A percentile compares a stretch with the other conserved stretches of the same genome.
phyloP scores from a whole-genome alignment of 64 coral and sea anemone species.

The Montipora cactus region DNA sequence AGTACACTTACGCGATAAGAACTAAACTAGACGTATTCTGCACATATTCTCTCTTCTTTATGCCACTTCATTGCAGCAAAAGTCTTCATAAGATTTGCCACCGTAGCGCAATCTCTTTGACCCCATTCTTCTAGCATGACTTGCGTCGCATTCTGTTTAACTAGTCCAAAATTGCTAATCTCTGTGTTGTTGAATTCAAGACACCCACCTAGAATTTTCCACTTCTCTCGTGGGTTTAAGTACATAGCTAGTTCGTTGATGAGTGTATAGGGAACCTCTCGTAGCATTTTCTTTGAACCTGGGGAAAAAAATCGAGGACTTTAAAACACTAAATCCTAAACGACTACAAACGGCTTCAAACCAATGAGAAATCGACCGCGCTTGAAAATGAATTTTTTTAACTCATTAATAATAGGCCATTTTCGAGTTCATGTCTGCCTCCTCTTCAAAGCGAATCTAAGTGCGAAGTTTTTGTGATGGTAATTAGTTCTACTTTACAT shows the following conservation, averaged over 20 bases:
- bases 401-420: too few species aligned
- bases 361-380: too few species aligned
- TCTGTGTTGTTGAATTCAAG: constrained; percentile 30
- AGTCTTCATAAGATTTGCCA: background rate
- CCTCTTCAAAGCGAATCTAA: too few species aligned
- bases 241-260: constrained; percentile 1
- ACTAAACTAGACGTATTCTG: constrained; percentile 17
- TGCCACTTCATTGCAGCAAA: constrained; percentile 41
- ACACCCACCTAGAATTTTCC: constrained; percentile 65
- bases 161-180: constrained; percentile 62
- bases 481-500: too few species aligned
- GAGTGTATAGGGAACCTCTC: constrained; percentile 12
- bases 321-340: too few species aligned
- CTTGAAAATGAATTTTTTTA: too few species aligned
- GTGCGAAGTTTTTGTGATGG: too few species aligned
- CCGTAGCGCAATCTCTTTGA: constrained; percentile 17
- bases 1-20: background rate
- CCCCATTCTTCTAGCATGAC: constrained; percentile 61
- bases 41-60: constrained; percentile 10
- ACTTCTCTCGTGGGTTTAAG: constrained; percentile 56
- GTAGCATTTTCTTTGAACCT: constrained; percentile 25
- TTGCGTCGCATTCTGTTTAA: constrained; percentile 14
- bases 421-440: too few species aligned
- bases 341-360: too few species aligned
- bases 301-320: background rate